phyloP scores from a whole-genome alignment of 2,888 invertebrate species.

The Stegophylla sp. region DNA sequence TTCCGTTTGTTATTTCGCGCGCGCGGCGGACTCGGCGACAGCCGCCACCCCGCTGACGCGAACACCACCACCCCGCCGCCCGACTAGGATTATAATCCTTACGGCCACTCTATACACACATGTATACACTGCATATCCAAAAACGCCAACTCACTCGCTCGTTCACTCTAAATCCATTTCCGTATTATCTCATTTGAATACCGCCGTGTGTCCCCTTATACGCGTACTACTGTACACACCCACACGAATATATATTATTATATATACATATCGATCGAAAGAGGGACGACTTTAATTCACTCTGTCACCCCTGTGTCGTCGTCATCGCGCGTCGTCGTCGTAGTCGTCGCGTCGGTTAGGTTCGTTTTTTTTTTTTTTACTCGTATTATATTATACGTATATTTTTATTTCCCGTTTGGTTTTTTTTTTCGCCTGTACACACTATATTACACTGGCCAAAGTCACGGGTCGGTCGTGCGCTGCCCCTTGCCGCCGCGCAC shows the following conservation, averaged over 20 bases:
- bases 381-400: not conserved
- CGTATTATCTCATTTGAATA: constrained; percentile 59
- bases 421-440: not conserved
- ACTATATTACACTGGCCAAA: not conserved
- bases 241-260: not conserved
- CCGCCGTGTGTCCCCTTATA: constrained; percentile 38
- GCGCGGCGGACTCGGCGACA: not conserved
- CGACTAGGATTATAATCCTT: constrained; percentile 16
- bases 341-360: constrained; percentile 30
- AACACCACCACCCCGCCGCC: not conserved
- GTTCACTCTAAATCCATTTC: constrained; percentile 54
- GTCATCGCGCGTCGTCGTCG: constrained; percentile 1
- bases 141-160: constrained; percentile 11
- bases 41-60: too few relatives aligned
- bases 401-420: constrained; percentile 40
- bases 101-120: not conserved
- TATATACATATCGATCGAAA: constrained; percentile 43
- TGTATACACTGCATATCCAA: not conserved
- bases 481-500: not conserved
- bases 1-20: constrained; percentile 52
- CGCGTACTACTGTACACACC: not conserved
- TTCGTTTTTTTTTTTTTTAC: constrained; percentile 31
- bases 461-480: constrained; percentile 38
- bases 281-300: constrained; percentile 59
- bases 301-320: constrained; percentile 39